Conservation (phyloP, 2,797 vertebrate species). For the Gallirallus australis region DNA sequence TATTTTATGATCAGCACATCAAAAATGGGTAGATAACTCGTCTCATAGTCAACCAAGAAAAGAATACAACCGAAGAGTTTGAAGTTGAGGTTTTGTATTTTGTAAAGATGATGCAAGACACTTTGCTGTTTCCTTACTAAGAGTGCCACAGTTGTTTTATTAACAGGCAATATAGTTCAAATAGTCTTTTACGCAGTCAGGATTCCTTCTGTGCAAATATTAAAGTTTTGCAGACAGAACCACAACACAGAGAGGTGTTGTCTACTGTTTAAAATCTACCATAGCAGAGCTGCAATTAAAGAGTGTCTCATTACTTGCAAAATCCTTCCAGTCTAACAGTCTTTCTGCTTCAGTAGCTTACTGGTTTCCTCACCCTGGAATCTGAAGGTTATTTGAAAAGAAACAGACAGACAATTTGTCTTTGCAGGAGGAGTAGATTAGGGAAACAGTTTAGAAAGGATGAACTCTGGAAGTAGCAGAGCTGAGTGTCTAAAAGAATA, state of each 20-base stretch:
- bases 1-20: neutral
- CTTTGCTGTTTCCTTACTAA: neutral
- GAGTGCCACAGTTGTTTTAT: neutral
- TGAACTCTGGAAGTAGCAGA: slow-evolving; percentile 24
- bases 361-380: slow-evolving; percentile 15
- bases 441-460: slow-evolving; percentile 34
- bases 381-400: slow-evolving; percentile 47
- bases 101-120: neutral
- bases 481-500: slow-evolving; percentile 15
- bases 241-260: neutral
- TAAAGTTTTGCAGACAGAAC: slow-evolving; percentile 18
- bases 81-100: neutral
- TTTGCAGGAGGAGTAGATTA: slow-evolving; percentile 44
- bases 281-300: neutral
- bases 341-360: neutral
- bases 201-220: neutral
- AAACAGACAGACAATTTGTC: slow-evolving; percentile 48
- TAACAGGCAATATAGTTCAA: neutral
- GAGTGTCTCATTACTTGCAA: neutral
- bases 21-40: slow-evolving; percentile 6
- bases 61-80: neutral
- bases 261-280: slow-evolving; percentile 9
- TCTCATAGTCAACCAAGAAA: neutral
- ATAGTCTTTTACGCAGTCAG: neutral
- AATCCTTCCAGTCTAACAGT: neutral